Base-by-base conservation (phyloP, 1,140 invertebrate genomes). In the Pollicipes pollicipes region DNA sequence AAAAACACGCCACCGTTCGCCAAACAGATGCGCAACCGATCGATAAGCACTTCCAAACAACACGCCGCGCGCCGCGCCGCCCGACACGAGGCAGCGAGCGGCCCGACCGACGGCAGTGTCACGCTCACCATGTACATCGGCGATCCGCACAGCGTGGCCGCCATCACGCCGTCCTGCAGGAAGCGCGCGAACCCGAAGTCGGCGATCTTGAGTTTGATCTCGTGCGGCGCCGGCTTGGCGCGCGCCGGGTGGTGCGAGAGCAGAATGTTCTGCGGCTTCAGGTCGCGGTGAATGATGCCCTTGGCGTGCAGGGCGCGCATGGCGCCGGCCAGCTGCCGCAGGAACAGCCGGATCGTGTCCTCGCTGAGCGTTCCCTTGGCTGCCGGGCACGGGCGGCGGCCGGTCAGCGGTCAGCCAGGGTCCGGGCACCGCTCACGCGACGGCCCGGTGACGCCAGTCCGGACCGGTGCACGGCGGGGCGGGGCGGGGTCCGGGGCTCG, bases 141-240 rank as follows among this genome's bases (percentile, higher is more conserved):
- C 45, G 96, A 99, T 28, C 97, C 97, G 81, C 97, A 99, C 3
- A 99, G 82, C 45, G 97, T 99, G 68, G 94, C 96, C 68, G 97
- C 97, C 97, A 99, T 99, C 27, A 96, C 94, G 68, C 97, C 97
- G 80, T 99, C 97, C 81, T 95, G 89, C 13, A 99, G 82, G 81
- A 98, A 98, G 78, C 97, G 84, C 32, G 97, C 97, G 83, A 99
- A 99, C 28, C 97, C 97, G 85, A 99, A 99, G 83, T 99, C 97
- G 77, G 97, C 90, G 77, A 96, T 96, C 87, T 98, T 99, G 24
- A 98, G 84, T 69, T 86, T 90, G 73, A 98, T 96, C 80, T 97
- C 90, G 74, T 88, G 86, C 66, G 94, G 91, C 70, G 89, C 86
- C 29, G 95, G 93, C 91, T 88, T 63, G 85, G 83, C 76, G 85